Conservation (phyloP, 2,797 vertebrate species). For the Mormyrus hasselquistii region DNA sequence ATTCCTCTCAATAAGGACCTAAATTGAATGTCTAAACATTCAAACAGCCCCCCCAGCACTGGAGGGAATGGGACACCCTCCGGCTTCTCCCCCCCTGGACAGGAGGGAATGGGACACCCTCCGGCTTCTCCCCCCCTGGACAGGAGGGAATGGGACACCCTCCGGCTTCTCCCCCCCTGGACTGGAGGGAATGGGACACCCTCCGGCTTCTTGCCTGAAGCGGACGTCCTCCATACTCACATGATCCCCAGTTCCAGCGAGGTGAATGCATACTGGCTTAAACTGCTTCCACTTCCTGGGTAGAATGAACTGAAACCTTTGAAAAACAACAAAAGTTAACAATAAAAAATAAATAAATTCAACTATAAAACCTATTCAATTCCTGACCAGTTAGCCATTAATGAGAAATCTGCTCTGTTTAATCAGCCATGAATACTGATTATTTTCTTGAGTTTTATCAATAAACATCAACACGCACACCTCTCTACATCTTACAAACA, state of each 20-base stretch:
- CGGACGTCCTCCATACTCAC: slow-evolving; percentile 57
- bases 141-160: too few relatives aligned
- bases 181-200: not conserved
- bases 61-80: too few relatives aligned
- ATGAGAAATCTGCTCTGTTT: not conserved
- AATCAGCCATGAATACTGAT: not conserved
- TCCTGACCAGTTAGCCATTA: not conserved
- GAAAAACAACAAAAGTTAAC: slow-evolving; percentile 7
- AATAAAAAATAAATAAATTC: slow-evolving; percentile 26
- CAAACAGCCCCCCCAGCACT: too few relatives aligned
- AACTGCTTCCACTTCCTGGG: slow-evolving; percentile 84
- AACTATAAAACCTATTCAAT: not conserved
- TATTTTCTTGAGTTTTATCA: not conserved
- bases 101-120: too few relatives aligned
- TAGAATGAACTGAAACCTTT: slow-evolving; percentile 90
- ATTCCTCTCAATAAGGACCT: not conserved
- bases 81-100: not conserved
- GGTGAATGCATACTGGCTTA: slow-evolving; percentile 88
- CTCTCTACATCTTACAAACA: not conserved
- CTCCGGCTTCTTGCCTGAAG: not conserved
- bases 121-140: too few relatives aligned
- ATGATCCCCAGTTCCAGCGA: slow-evolving; percentile 96
- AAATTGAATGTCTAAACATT: not conserved
- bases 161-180: not conserved
- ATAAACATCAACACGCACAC: not conserved